Evolutionary conservation across 2,888 invertebrate species (phyloP).

Genomic region (Notodonta dromedarius): DNA sequence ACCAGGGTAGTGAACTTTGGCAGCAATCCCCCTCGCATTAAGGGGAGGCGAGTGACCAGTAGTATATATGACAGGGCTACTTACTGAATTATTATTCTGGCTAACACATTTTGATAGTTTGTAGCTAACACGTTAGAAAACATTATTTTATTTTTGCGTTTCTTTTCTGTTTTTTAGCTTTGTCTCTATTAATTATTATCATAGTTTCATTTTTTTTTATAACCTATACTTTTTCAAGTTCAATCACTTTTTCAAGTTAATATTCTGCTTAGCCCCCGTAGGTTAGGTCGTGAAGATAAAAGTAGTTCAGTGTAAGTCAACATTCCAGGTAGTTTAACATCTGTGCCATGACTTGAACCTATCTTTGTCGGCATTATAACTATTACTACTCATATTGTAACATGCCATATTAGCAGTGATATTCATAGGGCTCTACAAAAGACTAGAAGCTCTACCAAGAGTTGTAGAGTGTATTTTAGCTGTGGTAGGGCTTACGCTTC

Average conservation of each 20-base stretch:
- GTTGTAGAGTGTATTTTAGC: too few relatives aligned
- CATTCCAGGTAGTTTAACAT: constrained; percentile 33
- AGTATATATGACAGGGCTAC: too few relatives aligned
- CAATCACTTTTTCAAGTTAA: constrained; percentile 8
- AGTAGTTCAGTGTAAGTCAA: constrained; percentile 17
- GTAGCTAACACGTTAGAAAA: neutral
- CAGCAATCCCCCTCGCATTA: too few relatives aligned
- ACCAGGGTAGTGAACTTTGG: too few relatives aligned
- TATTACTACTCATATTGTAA: too few relatives aligned
- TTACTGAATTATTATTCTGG: too few relatives aligned
- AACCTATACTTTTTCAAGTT: neutral
- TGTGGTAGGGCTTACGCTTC: too few relatives aligned
- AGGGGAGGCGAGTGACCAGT: too few relatives aligned
- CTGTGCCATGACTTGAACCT: constrained; percentile 35
- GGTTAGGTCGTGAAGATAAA: constrained; percentile 8
- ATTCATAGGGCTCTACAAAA: too few relatives aligned
- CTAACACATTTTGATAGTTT: too few relatives aligned
- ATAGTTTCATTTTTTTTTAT: neutral
- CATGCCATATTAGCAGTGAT: too few relatives aligned
- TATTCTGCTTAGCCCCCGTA: constrained; percentile 11
- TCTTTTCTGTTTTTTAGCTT: neutral
- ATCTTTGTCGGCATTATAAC: neutral
- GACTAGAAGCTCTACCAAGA: too few relatives aligned
- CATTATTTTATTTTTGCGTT: neutral
- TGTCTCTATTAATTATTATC: neutral